These are phyloP conservation scores for Idaea dimidiata DNA, from an alignment of 2,888 invertebrate species.

Conservation along the genomic window DNA sequence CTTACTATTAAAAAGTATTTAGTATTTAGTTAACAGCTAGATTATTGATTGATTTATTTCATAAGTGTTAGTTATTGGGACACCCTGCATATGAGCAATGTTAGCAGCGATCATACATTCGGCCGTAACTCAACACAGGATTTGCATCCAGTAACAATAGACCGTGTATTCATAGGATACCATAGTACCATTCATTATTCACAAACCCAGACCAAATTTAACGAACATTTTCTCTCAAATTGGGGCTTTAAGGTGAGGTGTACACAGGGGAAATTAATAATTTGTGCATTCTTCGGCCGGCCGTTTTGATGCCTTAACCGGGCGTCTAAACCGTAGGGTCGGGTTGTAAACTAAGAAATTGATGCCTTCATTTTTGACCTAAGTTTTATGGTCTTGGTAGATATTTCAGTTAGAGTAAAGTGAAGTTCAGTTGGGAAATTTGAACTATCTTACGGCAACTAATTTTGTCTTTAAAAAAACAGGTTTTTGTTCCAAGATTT, in stretches of 20 bases:
- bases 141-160: constrained; percentile 22
- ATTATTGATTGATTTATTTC: too few species aligned
- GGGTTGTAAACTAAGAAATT: background rate
- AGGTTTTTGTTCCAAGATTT: too few species aligned
- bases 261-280: constrained; percentile 7
- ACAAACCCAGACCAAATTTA: constrained; percentile 24
- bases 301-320: background rate
- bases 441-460: background rate
- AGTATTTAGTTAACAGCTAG: too few species aligned
- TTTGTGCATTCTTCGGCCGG: constrained; percentile 3
- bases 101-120: background rate
- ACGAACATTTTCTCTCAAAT: constrained; percentile 22
- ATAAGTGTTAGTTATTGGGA: too few species aligned
- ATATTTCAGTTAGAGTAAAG: background rate
- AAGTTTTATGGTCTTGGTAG: background rate
- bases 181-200: constrained; percentile 25
- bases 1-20: too few species aligned
- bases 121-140: constrained; percentile 6
- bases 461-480: too few species aligned
- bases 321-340: background rate
- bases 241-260: constrained; percentile 16
- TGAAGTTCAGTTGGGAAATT: background rate
- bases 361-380: background rate
- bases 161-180: constrained; percentile 20
- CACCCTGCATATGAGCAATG: background rate